A percentile compares a stretch with the other conserved stretches of the same genome.
These are phyloP conservation scores for Agrypnus murinus DNA, from an alignment of 2,888 invertebrate genomes.

Conservation along the genomic window DNA sequence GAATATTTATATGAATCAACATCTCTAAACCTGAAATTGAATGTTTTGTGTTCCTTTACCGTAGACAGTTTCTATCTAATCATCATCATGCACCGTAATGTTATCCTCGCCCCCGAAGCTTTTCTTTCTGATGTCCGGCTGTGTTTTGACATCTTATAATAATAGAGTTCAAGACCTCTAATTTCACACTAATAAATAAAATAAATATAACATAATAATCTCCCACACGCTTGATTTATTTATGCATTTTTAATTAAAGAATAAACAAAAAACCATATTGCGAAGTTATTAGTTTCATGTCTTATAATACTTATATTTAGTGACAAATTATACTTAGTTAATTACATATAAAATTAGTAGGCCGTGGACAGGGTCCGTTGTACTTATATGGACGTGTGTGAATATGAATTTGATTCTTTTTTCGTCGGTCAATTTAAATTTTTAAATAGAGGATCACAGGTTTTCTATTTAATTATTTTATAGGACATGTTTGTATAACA, in stretches of 20 bases:
- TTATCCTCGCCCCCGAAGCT: too few species aligned
- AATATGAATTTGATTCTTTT: background rate
- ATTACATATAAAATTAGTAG: background rate
- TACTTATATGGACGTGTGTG: conserved; percentile 2
- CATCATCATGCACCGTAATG: too few species aligned
- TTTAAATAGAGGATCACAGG: background rate
- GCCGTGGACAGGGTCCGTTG: background rate
- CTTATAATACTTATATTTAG: background rate
- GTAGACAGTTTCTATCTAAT: too few species aligned
- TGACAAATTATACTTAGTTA: conserved; percentile 5
- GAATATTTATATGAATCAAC: too few species aligned
- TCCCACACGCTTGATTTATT: conserved; percentile 6
- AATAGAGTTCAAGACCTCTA: conserved; percentile 13
- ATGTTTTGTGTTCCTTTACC: too few species aligned
- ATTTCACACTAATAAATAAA: background rate
- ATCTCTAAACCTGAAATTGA: too few species aligned
- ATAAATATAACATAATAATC: background rate
- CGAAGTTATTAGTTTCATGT: conserved; percentile 3
- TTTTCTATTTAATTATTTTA: too few species aligned
- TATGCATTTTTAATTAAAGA: background rate
- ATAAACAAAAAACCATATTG: conserved; percentile 1
- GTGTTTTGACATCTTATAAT: conserved; percentile 6
- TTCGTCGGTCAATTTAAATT: background rate
- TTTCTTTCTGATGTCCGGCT: background rate
- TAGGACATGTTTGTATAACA: too few species aligned